Percentiles rank a stretch among this genome's conserved stretches.
Evolutionary conservation across 1,140 invertebrate genomes (phyloP).

Genomic region (Thaumatotibia leucotreta): DNA sequence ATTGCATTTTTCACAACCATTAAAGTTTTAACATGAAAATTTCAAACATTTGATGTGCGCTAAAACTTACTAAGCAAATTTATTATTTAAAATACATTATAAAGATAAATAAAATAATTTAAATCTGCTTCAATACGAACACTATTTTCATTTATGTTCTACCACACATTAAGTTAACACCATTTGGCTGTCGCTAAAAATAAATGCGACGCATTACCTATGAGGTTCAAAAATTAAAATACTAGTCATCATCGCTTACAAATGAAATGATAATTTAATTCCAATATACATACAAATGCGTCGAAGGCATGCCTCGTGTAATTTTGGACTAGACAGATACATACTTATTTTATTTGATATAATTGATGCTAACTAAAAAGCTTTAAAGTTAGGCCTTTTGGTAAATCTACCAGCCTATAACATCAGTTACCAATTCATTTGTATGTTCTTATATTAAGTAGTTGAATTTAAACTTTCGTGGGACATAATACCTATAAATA

Average conservation of each 20-base stretch:
- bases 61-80: constrained; percentile 24
- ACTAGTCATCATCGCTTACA: neutral
- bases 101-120: constrained; percentile 31
- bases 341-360: neutral
- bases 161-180: neutral
- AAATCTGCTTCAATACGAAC: constrained; percentile 14
- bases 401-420: too few relatives aligned
- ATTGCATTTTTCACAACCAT: neutral
- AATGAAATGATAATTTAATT: neutral
- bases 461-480: too few relatives aligned
- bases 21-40: neutral
- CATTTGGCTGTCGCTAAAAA: neutral
- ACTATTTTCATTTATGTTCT: neutral
- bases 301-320: neutral
- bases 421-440: too few relatives aligned
- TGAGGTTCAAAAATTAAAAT: neutral
- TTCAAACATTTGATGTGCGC: neutral
- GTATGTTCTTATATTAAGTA: too few relatives aligned
- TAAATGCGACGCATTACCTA: neutral
- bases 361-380: neutral
- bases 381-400: too few relatives aligned
- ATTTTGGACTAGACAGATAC: neutral
- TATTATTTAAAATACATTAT: constrained; percentile 32
- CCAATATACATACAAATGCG: neutral
- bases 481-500: too few relatives aligned